Percentiles rank a stretch among this genome's conserved stretches.
Evolutionary conservation across 2,113 vertebrate species (phyloP).

Genomic region (Rallus limicola): DNA sequence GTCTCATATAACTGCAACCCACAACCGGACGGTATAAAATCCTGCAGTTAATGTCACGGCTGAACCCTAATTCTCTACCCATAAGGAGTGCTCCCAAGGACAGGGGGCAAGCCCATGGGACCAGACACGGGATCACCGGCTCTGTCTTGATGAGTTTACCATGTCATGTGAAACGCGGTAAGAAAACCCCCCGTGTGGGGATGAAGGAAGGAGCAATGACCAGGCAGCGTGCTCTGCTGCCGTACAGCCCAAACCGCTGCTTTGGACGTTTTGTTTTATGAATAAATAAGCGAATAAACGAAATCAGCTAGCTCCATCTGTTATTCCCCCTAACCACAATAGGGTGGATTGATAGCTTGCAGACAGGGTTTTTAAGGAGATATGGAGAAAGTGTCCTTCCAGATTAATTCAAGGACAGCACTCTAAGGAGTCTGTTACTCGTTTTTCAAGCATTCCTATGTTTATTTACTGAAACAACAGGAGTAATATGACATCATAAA

Average conservation of each 20-base stretch:
- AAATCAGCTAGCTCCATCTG: neutral
- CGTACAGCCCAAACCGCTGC: neutral
- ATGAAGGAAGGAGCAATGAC: accelerated
- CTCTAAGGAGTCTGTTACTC: conserved; percentile 23
- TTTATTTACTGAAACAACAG: conserved; percentile 68
- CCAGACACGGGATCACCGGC: neutral
- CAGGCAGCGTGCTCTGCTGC: neutral
- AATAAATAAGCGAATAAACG: conserved; percentile 24
- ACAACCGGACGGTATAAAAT: neutral
- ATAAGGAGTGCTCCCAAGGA: neutral
- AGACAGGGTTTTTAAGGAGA: neutral
- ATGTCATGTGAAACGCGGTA: accelerated
- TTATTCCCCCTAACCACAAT: neutral
- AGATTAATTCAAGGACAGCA: conserved; percentile 55
- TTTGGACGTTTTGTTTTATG: neutral
- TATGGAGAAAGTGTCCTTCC: conserved; percentile 27
- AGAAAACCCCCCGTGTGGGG: neutral
- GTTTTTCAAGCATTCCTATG: conserved; percentile 52
- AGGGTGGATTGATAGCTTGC: conserved; percentile 37
- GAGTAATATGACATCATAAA: conserved; percentile 58
- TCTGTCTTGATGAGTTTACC: neutral
- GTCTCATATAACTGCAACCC: neutral
- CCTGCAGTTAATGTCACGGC: neutral
- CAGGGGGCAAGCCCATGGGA: neutral
- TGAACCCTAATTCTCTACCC: neutral